Base-by-base conservation (phyloP, 2,888 invertebrate genomes). In the Aquatica leii region DNA sequence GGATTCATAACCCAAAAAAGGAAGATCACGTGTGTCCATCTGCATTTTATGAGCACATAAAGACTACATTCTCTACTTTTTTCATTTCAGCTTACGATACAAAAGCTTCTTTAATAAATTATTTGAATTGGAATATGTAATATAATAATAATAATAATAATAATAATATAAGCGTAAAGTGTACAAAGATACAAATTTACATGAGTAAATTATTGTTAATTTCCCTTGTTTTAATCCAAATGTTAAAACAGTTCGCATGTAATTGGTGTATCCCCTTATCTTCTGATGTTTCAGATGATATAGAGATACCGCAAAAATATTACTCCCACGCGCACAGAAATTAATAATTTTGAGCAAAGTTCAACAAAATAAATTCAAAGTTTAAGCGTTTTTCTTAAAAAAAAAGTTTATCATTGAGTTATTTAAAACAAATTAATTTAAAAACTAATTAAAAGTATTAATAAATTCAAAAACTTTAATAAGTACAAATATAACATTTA, bases 1-100 rank as follows among this genome's bases (percentile, higher is more conserved):
- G 64, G 64, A 64, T 60, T 64, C 64, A 64, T 64, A 64, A 60
- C 60, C 64, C 34, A 52, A 56, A 64, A 46, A 60, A 52, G 59
- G 35, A 54, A 50, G 59, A 59, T 64, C 60, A 64, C 57, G 56
- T 64, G 57, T 21, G 54, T 18, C 59, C 57, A 64, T 64, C 60
- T 64, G 64, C 64, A 64, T 64, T 64, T 64, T 60, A 64, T 52
- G 59, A 60, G 17, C 21, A 20, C 60, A 57, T 64, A 64, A 63
- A 64, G 60, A 57, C 51, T 56, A 55, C 37, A 43, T 41, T 17
- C 20, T 34, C 50, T 31, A 49, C 49, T 40, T 59, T 49, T 60
- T 60, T 60, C 50, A 49, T 53, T 59, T 60, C 46, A 35, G 48
- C 50, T 55, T 49, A 35, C 31, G 50, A 46, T 14, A 49, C 52